These are phyloP conservation scores for Mesocricetus auratus DNA, from an alignment of 2,113 vertebrate species.

Conservation along the genomic window DNA sequence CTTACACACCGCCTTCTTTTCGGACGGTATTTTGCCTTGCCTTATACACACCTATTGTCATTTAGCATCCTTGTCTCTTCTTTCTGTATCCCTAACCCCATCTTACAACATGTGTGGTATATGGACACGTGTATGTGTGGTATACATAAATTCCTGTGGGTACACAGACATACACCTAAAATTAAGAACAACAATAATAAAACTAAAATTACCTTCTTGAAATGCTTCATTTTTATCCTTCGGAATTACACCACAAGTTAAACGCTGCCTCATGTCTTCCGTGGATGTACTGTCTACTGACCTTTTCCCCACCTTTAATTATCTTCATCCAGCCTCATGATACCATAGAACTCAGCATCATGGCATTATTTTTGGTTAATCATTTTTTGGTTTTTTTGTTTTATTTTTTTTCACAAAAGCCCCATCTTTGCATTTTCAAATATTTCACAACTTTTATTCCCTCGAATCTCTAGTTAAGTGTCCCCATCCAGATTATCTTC, in stretches of 20 bases:
- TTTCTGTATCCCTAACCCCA: background rate
- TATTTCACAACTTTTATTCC: background rate
- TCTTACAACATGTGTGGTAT: background rate
- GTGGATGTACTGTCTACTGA: background rate
- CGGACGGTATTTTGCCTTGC: background rate
- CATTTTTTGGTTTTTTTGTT: background rate
- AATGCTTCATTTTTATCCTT: background rate
- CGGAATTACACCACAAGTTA: background rate
- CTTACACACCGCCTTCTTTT: no score
- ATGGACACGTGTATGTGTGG: background rate
- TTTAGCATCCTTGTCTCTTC: background rate
- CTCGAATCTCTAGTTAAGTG: background rate
- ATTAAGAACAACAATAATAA: background rate
- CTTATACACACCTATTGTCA: background rate
- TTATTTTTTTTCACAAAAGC: background rate
- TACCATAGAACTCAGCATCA: background rate
- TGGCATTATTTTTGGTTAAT: background rate
- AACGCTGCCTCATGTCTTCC: background rate
- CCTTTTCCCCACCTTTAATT: background rate
- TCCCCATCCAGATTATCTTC: background rate
- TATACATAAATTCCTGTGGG: background rate
- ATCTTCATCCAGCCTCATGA: background rate
- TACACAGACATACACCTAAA: background rate
- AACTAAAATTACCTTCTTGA: background rate
- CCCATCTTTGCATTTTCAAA: background rate